Evolutionary conservation across 2,797 vertebrate genomes (phyloP).

Genomic region (Hemitrygon akajei): DNA sequence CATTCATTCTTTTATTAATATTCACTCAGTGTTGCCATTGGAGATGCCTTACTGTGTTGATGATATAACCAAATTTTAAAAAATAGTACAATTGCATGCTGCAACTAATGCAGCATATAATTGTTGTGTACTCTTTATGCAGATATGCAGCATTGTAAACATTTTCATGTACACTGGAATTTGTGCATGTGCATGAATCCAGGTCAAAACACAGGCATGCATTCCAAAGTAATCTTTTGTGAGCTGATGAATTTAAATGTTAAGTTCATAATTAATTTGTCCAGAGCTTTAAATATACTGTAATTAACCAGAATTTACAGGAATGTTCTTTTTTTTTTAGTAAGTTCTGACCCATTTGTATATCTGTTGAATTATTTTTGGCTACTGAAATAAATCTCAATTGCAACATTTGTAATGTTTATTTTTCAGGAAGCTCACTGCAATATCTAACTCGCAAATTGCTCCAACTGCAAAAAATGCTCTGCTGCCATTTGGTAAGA

Average conservation of each 20-base stretch:
- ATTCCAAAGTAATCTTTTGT: neutral
- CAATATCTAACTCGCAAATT: constrained; percentile 49
- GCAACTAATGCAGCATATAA: neutral
- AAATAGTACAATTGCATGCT: neutral
- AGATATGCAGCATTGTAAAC: neutral
- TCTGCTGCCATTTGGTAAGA: constrained; percentile 62
- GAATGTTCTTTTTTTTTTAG: neutral
- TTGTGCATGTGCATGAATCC: neutral
- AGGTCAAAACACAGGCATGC: neutral
- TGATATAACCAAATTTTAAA: neutral
- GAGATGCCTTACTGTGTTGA: neutral
- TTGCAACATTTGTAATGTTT: neutral
- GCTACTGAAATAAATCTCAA: neutral
- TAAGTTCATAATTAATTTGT: neutral
- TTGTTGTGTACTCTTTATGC: neutral
- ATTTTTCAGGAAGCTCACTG: constrained; percentile 57
- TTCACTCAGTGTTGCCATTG: neutral
- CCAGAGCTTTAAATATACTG: neutral
- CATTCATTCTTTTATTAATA: neutral
- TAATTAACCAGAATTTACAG: neutral
- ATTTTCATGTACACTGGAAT: neutral
- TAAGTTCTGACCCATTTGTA: neutral
- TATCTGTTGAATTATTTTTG: constrained; percentile 1
- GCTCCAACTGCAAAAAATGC: constrained; percentile 55
- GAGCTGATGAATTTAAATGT: neutral